These are phyloP conservation scores for Balaenoptera acutorostrata DNA, from an alignment of 2,113 vertebrate genomes.

Conservation along the genomic window DNA sequence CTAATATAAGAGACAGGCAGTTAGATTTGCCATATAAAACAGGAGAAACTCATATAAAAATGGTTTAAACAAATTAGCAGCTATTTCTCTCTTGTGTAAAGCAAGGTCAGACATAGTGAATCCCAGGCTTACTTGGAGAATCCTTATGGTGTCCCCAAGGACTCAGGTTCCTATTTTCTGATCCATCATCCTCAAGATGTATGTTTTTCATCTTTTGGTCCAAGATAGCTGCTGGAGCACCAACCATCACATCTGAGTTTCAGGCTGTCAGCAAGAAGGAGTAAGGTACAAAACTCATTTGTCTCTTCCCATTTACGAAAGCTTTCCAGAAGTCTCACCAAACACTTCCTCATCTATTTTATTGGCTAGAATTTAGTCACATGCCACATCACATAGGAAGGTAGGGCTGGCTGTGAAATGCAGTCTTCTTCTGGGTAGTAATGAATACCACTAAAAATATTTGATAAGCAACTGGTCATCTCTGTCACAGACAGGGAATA, in stretches of 20 bases:
- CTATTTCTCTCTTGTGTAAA: neutral
- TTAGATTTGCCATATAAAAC: neutral
- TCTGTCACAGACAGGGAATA: neutral
- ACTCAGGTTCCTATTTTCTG: neutral
- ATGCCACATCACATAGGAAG: neutral
- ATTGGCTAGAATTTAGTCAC: neutral
- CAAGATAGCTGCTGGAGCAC: neutral
- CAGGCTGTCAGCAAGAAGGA: neutral
- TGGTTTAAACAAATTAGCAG: neutral
- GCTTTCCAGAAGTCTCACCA: neutral
- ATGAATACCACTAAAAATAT: neutral
- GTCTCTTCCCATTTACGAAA: neutral
- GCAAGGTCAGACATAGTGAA: neutral
- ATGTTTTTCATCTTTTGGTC: neutral
- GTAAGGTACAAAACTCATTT: neutral
- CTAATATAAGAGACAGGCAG: neutral
- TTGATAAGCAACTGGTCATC: neutral
- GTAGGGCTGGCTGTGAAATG: neutral
- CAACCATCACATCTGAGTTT: neutral
- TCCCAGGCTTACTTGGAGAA: neutral
- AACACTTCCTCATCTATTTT: neutral
- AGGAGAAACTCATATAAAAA: neutral
- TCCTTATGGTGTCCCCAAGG: neutral
- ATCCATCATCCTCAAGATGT: neutral
- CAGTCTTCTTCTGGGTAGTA: neutral